Conservation (phyloP, 2,797 vertebrate species). For the Eutrigla gurnardus region DNA sequence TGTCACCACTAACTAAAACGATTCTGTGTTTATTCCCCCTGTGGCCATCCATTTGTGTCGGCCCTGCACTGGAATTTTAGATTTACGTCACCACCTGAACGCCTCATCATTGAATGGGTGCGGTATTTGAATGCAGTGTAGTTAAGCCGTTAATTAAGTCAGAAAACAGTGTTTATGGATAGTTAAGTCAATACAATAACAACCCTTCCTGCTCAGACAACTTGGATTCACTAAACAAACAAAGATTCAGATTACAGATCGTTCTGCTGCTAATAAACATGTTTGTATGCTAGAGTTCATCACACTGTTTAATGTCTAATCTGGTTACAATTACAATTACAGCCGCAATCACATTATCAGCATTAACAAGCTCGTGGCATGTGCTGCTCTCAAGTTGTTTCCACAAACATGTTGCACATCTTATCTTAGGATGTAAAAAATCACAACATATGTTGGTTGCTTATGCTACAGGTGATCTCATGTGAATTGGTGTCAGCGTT, state of each 20-base stretch:
- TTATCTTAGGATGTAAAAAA: not conserved
- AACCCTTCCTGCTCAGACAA: no score
- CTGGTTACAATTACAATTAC: not conserved
- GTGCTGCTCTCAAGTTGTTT: slow-evolving; percentile 29
- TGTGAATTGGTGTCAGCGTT: slow-evolving; percentile 32
- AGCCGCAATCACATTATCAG: not conserved
- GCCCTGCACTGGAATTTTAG: no score
- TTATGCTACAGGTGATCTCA: not conserved
- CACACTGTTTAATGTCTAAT: not conserved
- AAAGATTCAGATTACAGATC: not conserved
- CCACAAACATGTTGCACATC: not conserved
- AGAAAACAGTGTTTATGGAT: no score
- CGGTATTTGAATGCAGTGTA: no score
- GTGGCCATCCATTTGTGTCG: no score
- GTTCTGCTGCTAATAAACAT: not conserved
- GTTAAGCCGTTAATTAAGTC: no score
- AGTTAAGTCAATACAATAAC: no score
- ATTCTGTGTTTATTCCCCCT: no score
- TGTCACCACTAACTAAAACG: no score
- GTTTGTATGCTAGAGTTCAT: not conserved
- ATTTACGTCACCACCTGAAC: no score
- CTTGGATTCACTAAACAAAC: not conserved
- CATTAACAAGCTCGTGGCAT: slow-evolving; percentile 14
- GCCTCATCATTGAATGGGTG: no score
- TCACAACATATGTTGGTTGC: not conserved